Evolutionary conservation across 2,888 invertebrate species (phyloP), one percentile per base, ranked within the genome.

Genomic region (Polydrusus cervinus): DNA sequence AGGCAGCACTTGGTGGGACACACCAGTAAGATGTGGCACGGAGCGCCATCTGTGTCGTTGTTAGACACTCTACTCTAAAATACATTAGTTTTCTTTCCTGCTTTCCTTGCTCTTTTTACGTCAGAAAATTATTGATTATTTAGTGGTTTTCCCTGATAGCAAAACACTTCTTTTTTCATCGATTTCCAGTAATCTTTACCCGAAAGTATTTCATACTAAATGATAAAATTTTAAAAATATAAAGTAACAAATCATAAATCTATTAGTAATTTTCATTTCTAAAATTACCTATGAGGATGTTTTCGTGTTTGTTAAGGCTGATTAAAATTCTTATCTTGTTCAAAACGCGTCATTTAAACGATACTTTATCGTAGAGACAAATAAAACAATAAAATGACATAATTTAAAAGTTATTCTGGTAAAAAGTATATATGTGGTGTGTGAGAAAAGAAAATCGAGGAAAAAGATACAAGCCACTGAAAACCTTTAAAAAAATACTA

Each of bases 211-310:
- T 13, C 30, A 38, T n/a, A 25, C 38, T 34, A 7, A 34, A 34
- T 34, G 60, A 38, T 60, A 60, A 30, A 38, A n/a, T n/a, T n/a
- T 9, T 7, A 14, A 25, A n/a, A 57, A 34, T 60, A 60, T 34
- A 16, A 60, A 38, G 30, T 20, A 20, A 25, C 57, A 57, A 34
- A 30, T 34, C 57, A 60, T 60, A 30, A 57, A 57, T 11, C 40
- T 8, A 40, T 40, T 43, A 43, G 1, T 43, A 13, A n/a, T 43
- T 43, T 43, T 43, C 43, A 43, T n/a, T 10, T 43, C n/a, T 43
- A 43, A 43, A 43, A 43, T 43, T 43, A 43, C 43, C n/a, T 9
- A 43, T 43, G n/a, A 43, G n/a, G 43, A 43, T 43, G 43, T 43
- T 43, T 43, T 43, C 13, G n/a, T 1, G 43, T 43, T 43, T 43